Percentiles rank a stretch among this genome's conserved stretches.
These are phyloP conservation scores for Norana najaformis DNA, from an alignment of 2,888 invertebrate species.

Conservation along the genomic window DNA sequence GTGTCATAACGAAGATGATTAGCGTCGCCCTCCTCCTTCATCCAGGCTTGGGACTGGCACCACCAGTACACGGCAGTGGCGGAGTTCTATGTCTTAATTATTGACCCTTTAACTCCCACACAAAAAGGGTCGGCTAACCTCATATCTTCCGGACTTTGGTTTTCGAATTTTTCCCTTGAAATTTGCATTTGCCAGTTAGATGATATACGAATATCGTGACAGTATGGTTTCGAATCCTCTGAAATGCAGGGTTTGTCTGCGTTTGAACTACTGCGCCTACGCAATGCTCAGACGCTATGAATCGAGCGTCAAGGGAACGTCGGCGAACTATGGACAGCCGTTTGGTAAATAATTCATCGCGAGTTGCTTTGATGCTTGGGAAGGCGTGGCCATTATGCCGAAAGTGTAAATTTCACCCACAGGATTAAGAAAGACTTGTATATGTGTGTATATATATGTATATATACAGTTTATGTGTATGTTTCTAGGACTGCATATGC, in stretches of 20 bases:
- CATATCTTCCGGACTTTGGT: too few species aligned
- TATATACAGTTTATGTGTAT: neutral
- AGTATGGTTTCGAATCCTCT: neutral
- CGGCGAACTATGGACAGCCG: neutral
- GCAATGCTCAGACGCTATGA: neutral
- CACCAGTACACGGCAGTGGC: too few species aligned
- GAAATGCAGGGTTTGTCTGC: neutral
- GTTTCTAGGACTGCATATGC: too few species aligned
- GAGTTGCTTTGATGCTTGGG: neutral
- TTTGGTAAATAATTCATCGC: neutral
- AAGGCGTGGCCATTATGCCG: conserved; percentile 1
- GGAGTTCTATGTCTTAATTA: too few species aligned
- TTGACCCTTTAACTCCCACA: too few species aligned
- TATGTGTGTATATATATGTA: neutral
- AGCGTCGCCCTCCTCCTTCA: too few species aligned
- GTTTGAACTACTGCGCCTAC: neutral
- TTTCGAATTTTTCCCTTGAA: too few species aligned
- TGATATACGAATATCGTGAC: too few species aligned
- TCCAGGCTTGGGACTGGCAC: too few species aligned
- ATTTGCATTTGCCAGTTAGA: too few species aligned
- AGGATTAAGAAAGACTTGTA: neutral
- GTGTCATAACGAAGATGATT: too few species aligned
- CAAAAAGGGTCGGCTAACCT: too few species aligned
- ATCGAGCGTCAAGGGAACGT: neutral
- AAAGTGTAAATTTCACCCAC: neutral